These are phyloP conservation scores for Apus apus DNA, from an alignment of 2,113 vertebrate species.

Conservation along the genomic window DNA sequence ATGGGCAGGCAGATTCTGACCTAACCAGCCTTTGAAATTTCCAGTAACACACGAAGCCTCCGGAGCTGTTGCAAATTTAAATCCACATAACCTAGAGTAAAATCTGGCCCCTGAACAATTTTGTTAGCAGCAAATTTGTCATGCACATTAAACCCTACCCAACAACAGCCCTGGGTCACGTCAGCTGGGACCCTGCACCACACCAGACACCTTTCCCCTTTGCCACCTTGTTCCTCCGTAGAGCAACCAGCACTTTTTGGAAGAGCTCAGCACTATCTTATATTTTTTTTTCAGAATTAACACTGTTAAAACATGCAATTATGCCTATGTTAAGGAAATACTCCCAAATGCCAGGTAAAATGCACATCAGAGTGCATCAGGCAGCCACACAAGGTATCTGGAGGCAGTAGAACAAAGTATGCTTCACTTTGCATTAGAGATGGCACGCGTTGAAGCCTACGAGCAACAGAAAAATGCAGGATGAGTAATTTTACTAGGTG, in stretches of 20 bases:
- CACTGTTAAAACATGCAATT: not conserved
- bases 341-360: conserved; percentile 72
- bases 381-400: conserved; percentile 57
- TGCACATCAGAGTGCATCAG: conserved; percentile 62
- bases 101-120: conserved; percentile 26
- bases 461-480: conserved; percentile 57
- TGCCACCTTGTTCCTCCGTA: not conserved
- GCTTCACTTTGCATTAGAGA: conserved; percentile 70
- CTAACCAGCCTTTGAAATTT: not conserved
- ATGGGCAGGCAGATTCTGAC: not conserved
- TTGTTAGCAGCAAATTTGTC: conserved; percentile 37
- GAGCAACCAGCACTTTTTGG: not conserved
- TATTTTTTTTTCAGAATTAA: not conserved
- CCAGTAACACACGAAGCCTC: not conserved
- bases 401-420: conserved; percentile 67
- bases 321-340: conserved; percentile 39
- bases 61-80: not conserved
- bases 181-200: conserved; percentile 14
- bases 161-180: not conserved
- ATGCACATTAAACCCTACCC: not conserved
- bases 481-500: conserved; percentile 57
- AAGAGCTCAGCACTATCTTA: conserved; percentile 12
- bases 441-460: conserved; percentile 15
- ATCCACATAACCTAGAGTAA: not conserved
- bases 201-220: not conserved